Conservation (phyloP, 2,888 invertebrate genomes). For the Rhamnusium bicolor region DNA sequence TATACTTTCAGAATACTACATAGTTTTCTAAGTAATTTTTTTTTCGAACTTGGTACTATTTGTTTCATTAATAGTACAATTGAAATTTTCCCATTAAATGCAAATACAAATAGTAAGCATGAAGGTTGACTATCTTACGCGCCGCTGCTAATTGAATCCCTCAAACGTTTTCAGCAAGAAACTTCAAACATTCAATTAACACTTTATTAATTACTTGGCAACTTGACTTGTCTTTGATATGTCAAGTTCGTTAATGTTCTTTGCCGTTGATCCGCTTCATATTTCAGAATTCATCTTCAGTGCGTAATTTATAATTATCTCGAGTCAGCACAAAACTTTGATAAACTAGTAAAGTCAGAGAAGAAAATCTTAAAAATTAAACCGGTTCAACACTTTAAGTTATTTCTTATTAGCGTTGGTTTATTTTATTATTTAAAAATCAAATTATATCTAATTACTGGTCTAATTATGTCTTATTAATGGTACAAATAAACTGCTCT, state of each 20-base stretch:
- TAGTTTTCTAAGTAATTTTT: no score
- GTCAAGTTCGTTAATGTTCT: constrained; percentile 30
- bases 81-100: no score
- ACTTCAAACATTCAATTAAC: constrained; percentile 23
- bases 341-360: neutral
- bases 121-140: neutral
- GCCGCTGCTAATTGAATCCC: neutral
- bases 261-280: constrained; percentile 2
- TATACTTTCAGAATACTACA: no score
- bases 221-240: constrained; percentile 22
- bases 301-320: constrained; percentile 3
- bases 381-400: no score
- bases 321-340: neutral
- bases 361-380: no score
- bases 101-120: neutral
- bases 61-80: no score
- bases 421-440: no score
- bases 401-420: no score
- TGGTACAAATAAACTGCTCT: no score
- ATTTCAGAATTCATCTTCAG: constrained; percentile 17
- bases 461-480: no score
- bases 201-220: constrained; percentile 18
- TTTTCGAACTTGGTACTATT: no score
- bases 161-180: neutral
- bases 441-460: no score